These are phyloP conservation scores for Nibea albiflora DNA, from an alignment of 2,113 vertebrate species.

Conservation along the genomic window DNA sequence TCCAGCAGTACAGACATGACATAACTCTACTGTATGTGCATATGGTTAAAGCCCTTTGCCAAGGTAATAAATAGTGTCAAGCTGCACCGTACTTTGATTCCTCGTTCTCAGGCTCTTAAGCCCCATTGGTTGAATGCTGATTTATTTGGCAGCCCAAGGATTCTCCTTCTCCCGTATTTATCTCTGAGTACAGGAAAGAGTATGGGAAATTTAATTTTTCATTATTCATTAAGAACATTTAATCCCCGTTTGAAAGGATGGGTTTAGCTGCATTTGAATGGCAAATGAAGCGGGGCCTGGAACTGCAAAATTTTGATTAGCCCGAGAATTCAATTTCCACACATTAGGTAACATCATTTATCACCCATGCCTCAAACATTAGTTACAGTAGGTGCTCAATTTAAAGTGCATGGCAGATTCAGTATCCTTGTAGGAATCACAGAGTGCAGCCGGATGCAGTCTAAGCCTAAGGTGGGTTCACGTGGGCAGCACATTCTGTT, in stretches of 20 bases:
- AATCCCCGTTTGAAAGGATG: slow-evolving; percentile 53
- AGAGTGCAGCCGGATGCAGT: not conserved
- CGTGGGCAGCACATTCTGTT: slow-evolving; percentile 17
- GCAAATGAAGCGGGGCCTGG: slow-evolving; percentile 52
- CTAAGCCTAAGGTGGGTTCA: slow-evolving; percentile 13
- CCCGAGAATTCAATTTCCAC: slow-evolving; percentile 46
- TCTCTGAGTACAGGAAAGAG: slow-evolving; percentile 42
- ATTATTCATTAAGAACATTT: slow-evolving; percentile 58
- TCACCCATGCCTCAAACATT: slow-evolving; percentile 32
- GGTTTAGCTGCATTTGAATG: slow-evolving; percentile 50
- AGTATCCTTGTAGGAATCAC: not conserved
- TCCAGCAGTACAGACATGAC: slow-evolving; percentile 23
- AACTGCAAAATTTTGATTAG: slow-evolving; percentile 61
- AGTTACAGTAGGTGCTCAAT: slow-evolving; percentile 15
- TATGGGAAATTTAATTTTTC: slow-evolving; percentile 40
- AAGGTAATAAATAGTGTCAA: slow-evolving; percentile 25
- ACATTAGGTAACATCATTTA: slow-evolving; percentile 36
- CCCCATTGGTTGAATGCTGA: slow-evolving; percentile 47
- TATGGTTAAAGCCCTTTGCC: slow-evolving; percentile 20
- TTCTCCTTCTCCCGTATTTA: slow-evolving; percentile 43
- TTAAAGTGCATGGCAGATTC: slow-evolving; percentile 1
- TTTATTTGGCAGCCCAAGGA: slow-evolving; percentile 51
- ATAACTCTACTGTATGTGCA: slow-evolving; percentile 9
- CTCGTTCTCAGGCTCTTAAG: slow-evolving; percentile 37
- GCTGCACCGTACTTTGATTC: slow-evolving; percentile 17